Percentiles rank a stretch among this genome's conserved stretches.
Evolutionary conservation across 2,888 invertebrate species (phyloP).

Genomic region (Parnassius glacialis): DNA sequence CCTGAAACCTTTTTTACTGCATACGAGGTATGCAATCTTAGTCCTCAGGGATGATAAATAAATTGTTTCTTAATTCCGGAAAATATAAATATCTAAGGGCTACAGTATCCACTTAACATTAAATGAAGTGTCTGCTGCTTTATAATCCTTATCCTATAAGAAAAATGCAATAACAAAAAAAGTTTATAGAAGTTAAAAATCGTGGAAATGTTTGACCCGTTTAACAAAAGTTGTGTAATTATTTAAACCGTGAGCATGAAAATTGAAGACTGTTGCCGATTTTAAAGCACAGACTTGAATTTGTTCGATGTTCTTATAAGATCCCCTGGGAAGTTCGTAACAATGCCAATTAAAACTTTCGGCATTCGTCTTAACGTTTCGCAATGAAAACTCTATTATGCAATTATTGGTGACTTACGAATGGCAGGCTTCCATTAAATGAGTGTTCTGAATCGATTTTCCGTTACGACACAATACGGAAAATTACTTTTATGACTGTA

Average conservation of each 20-base stretch:
- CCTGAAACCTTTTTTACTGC: no score
- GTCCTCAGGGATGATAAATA: no score
- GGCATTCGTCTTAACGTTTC: conserved; percentile 25
- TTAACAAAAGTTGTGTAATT: conserved; percentile 14
- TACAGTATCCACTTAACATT: no score
- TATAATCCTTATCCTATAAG: no score
- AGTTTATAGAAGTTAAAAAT: no score
- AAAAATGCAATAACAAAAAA: no score
- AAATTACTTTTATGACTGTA: no score
- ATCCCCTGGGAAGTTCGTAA: conserved; percentile 26
- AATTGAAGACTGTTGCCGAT: conserved; percentile 25
- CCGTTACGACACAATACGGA: not conserved
- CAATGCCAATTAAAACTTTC: conserved; percentile 34
- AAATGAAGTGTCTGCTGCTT: no score
- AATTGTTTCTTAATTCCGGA: no score
- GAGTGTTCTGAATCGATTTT: not conserved
- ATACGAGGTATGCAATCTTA: no score
- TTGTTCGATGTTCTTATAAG: conserved; percentile 20
- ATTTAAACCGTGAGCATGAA: conserved; percentile 21
- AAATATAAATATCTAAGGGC: no score
- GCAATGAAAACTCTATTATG: conserved; percentile 30
- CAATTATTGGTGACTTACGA: conserved; percentile 29
- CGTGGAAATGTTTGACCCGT: conserved; percentile 1
- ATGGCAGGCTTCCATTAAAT: conserved; percentile 12
- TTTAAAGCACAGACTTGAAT: conserved; percentile 19